Conservation (phyloP, 2,113 vertebrate species). For the Cathartes aura region DNA sequence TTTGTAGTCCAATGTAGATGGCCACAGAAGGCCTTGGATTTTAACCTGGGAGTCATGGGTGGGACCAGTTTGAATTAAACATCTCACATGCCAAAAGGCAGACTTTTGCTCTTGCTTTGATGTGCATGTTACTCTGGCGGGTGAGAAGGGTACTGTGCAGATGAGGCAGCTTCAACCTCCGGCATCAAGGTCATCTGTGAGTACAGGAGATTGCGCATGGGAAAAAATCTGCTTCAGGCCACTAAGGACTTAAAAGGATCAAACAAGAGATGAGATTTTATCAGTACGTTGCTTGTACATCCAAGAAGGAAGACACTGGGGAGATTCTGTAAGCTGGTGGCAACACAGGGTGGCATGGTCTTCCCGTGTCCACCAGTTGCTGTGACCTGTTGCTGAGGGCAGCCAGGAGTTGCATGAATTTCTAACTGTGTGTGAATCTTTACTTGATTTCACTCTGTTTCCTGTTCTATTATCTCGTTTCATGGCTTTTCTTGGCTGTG, state of each 20-base stretch:
- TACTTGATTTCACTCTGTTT: not conserved
- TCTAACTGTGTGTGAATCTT: not conserved
- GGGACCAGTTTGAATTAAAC: not conserved
- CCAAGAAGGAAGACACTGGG: not conserved
- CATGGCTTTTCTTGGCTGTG: not conserved
- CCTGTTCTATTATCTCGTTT: not conserved
- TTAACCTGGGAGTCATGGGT: not conserved
- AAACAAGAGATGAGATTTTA: not conserved
- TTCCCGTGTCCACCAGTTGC: not conserved
- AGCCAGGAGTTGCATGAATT: not conserved
- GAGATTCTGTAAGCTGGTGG: not conserved
- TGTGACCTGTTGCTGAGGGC: not conserved
- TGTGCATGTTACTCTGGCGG: not conserved
- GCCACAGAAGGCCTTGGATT: not conserved
- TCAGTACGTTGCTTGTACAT: not conserved
- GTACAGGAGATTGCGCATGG: not conserved
- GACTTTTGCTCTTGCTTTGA: not conserved
- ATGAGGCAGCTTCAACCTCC: not conserved
- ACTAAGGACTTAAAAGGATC: not conserved
- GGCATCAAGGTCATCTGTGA: not conserved
- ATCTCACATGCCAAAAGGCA: fast-evolving
- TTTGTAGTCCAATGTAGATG: not conserved
- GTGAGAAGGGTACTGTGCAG: not conserved
- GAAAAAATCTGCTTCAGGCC: not conserved
- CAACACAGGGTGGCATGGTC: not conserved